These are phyloP conservation scores for Cyanoramphus novaezelandiae DNA, from an alignment of 2,113 vertebrate species.

Conservation along the genomic window DNA sequence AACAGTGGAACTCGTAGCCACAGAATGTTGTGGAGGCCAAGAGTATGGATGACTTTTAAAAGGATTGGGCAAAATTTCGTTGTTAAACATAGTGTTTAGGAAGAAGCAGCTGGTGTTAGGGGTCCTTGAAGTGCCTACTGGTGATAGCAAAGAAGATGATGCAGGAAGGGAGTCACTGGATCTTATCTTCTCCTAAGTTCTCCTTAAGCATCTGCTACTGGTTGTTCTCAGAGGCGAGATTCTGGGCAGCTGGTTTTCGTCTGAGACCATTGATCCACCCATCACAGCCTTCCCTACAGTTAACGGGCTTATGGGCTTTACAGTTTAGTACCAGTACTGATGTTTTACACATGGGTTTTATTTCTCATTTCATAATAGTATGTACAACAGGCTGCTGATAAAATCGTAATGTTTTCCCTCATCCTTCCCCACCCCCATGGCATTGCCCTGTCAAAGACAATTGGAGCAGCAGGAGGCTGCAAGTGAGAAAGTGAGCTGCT, in stretches of 20 bases:
- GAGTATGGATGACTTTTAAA: not conserved
- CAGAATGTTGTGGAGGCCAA: not conserved
- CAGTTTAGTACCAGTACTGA: not conserved
- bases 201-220: not conserved
- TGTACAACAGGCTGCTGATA: not conserved
- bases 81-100: accelerated
- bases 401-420: not conserved
- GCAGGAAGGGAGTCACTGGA: not conserved
- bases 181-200: not conserved
- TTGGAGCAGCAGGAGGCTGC: not conserved
- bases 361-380: not conserved
- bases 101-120: not conserved
- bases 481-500: not conserved
- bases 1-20: not conserved
- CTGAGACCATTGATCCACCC: not conserved
- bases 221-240: not conserved
- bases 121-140: not conserved
- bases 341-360: not conserved
- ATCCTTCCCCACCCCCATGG: not conserved
- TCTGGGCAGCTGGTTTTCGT: not conserved
- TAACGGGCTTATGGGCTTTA: not conserved
- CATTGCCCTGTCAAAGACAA: not conserved
- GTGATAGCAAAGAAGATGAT: not conserved
- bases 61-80: not conserved
- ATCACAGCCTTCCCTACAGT: not conserved